phyloP scores from a whole-genome alignment of 1,140 invertebrate genomes.

The Atta colombica region DNA sequence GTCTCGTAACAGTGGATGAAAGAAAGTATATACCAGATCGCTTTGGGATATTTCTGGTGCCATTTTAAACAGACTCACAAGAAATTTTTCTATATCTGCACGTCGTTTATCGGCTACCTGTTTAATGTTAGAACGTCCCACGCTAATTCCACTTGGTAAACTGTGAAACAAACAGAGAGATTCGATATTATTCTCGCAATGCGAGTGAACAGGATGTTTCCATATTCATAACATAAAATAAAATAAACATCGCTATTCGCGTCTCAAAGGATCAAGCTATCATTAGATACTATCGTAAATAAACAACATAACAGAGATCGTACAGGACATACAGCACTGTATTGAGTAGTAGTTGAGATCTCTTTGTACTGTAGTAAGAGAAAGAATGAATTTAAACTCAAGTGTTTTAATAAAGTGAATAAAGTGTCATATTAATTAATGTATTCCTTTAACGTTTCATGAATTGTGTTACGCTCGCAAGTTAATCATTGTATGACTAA shows the following conservation, averaged over 20 bases:
- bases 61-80: conserved; percentile 94
- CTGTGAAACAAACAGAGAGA: conserved; percentile 85
- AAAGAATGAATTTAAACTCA: conserved; percentile 5
- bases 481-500: conserved; percentile 53
- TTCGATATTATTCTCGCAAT: not conserved
- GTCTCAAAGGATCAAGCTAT: not conserved
- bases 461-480: not conserved
- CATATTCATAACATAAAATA: not conserved
- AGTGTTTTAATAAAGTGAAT: not conserved
- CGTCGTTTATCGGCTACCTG: conserved; percentile 97
- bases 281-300: conserved; percentile 23
- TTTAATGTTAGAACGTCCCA: conserved; percentile 97
- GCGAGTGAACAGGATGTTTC: not conserved
- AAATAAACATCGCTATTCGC: conserved; percentile 11
- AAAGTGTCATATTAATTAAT: conserved; percentile 22
- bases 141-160: conserved; percentile 91
- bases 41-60: conserved; percentile 98
- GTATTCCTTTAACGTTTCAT: not conserved
- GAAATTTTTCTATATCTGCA: conserved; percentile 94
- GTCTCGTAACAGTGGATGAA: conserved; percentile 97
- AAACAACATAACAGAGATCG: not conserved
- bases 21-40: conserved; percentile 98
- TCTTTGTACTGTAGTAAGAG: not conserved
- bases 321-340: no score
- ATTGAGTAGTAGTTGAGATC: not conserved